Conservation (phyloP, 2,888 invertebrate genomes). For the Sericinus montela region DNA sequence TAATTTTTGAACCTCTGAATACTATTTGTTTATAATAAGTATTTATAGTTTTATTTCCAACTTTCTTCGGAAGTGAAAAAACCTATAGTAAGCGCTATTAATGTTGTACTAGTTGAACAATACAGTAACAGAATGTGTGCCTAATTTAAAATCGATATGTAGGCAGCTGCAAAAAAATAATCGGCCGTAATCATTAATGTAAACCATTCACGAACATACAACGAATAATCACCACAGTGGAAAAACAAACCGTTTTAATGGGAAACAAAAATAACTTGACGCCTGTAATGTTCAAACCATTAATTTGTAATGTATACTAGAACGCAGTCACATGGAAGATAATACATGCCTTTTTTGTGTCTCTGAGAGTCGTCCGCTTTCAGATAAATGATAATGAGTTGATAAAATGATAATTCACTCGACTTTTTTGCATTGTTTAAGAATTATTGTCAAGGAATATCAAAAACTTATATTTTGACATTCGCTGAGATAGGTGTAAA, state of each 20-base stretch:
- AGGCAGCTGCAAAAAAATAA: constrained; percentile 6
- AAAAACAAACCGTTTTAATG: constrained; percentile 47
- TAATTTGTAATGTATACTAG: constrained; percentile 49
- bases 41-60: too few species aligned
- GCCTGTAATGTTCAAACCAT: constrained; percentile 47
- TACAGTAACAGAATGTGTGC: too few species aligned
- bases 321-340: constrained; percentile 39
- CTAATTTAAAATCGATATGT: constrained; percentile 1
- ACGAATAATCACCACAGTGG: constrained; percentile 21
- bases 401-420: constrained; percentile 19
- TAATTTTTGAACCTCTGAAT: too few species aligned
- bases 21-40: too few species aligned
- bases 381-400: constrained; percentile 17
- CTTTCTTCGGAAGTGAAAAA: too few species aligned
- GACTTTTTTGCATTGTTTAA: neutral
- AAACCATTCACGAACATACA: constrained; percentile 10
- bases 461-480: too few species aligned
- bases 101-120: neutral
- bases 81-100: too few species aligned
- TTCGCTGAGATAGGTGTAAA: too few species aligned
- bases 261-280: constrained; percentile 47
- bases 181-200: constrained; percentile 5
- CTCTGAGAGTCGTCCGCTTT: neutral
- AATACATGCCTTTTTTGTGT: constrained; percentile 31
- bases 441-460: too few species aligned